Evolutionary conservation across 2,113 vertebrate species (phyloP).

Genomic region (Symphodus melops): DNA sequence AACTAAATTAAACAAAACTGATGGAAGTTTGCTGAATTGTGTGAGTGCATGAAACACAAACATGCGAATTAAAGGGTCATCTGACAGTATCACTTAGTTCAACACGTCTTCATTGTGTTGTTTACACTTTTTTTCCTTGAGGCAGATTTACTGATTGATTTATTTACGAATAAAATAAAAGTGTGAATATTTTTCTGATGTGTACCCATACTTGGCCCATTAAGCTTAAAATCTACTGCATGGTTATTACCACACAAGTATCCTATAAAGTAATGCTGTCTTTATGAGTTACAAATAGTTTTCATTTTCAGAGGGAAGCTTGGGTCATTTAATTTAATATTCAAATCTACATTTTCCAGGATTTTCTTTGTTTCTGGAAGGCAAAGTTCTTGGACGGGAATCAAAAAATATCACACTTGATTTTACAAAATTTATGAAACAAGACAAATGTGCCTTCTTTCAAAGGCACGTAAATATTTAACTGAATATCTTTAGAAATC

Average conservation of each 20-base stretch:
- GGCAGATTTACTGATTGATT: no score
- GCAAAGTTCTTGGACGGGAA: neutral
- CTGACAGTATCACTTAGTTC: neutral
- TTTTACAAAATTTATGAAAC: neutral
- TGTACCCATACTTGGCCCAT: no score
- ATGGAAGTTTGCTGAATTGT: neutral
- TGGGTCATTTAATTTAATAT: neutral
- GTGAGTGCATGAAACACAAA: neutral
- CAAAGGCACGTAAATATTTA: neutral
- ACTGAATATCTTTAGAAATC: no score
- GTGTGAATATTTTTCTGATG: no score
- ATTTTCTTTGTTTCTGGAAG: neutral
- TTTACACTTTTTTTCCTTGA: neutral
- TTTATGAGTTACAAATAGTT: neutral
- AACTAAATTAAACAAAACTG: slow-evolving; percentile 6
- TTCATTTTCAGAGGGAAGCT: no score
- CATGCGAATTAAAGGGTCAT: neutral
- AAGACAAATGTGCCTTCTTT: no score
- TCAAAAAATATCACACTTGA: no score
- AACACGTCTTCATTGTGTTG: neutral
- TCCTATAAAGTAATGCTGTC: neutral
- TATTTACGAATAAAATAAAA: no score
- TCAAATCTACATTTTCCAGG: neutral
- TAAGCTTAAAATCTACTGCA: no score
- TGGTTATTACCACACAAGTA: neutral